A percentile compares a stretch with the other conserved stretches of the same genome.
Conservation (phyloP, 2,797 vertebrate species). For the Liasis olivaceus region DNA sequence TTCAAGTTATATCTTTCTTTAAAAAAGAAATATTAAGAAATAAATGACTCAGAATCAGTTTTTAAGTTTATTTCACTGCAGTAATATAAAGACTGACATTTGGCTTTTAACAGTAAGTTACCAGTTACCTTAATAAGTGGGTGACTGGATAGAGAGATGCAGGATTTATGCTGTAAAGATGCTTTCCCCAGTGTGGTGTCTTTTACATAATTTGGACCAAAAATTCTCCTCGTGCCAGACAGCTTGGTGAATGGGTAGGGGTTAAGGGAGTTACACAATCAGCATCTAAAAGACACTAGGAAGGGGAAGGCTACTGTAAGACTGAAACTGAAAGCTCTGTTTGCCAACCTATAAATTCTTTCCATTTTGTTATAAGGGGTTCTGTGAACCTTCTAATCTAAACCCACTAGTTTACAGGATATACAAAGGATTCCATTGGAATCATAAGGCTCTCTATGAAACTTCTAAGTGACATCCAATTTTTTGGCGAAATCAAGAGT, state of each 20-base stretch:
- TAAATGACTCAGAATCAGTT: not conserved
- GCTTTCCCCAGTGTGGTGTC: not conserved
- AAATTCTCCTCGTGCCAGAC: not conserved
- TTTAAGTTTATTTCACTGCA: not conserved
- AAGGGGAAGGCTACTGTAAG: not conserved
- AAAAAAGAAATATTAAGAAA: not conserved
- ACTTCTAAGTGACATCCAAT: not conserved
- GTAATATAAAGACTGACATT: not conserved
- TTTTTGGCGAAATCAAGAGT: not conserved
- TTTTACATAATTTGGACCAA: not conserved
- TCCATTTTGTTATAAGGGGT: not conserved
- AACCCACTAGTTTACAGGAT: not conserved
- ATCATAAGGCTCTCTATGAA: not conserved
- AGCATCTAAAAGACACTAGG: not conserved
- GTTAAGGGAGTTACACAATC: not conserved
- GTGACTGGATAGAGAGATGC: not conserved
- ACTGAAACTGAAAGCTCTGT: not conserved
- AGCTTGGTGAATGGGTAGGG: not conserved
- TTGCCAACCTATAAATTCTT: not conserved
- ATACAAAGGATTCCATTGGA: not conserved
- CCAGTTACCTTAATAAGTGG: not conserved
- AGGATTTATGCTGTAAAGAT: not conserved
- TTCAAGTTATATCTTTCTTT: not conserved
- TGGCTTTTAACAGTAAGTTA: not conserved
- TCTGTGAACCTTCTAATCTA: not conserved